phyloP scores from a whole-genome alignment of 2,888 invertebrate species.

The Mythimna loreyi region DNA sequence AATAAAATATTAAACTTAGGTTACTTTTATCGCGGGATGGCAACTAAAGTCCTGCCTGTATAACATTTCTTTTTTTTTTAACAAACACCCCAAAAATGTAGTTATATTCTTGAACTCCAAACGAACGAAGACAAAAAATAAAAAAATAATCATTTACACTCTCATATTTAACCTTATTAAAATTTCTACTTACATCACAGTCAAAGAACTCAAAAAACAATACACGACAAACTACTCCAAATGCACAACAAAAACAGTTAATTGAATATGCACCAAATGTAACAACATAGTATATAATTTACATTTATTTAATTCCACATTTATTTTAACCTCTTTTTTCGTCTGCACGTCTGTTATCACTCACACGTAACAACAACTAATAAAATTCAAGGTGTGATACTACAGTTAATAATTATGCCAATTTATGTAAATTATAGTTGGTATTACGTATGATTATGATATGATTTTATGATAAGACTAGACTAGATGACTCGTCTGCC shows the following conservation, averaged over 20 bases:
- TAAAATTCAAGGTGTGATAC: background rate
- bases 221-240: background rate
- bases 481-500: slow-evolving; percentile 8
- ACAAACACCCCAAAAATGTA: too few species aligned
- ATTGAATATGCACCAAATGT: background rate
- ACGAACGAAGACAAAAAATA: too few species aligned
- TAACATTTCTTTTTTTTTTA: too few species aligned
- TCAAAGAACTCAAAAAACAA: background rate
- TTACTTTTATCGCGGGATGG: background rate
- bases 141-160: background rate
- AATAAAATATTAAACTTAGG: too few species aligned
- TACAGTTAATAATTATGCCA: background rate
- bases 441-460: background rate
- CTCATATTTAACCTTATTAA: background rate
- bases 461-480: slow-evolving; percentile 37
- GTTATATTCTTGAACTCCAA: too few species aligned
- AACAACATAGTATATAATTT: background rate
- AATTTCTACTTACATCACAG: background rate
- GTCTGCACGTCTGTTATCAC: background rate
- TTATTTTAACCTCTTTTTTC: background rate
- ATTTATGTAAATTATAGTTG: background rate
- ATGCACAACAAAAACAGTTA: background rate
- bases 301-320: background rate
- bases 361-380: background rate
- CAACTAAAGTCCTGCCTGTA: too few species aligned